Evolutionary conservation across 2,797 vertebrate species (phyloP), one percentile per base, ranked within the genome.

Genomic region (Rhinichthys osculus): DNA sequence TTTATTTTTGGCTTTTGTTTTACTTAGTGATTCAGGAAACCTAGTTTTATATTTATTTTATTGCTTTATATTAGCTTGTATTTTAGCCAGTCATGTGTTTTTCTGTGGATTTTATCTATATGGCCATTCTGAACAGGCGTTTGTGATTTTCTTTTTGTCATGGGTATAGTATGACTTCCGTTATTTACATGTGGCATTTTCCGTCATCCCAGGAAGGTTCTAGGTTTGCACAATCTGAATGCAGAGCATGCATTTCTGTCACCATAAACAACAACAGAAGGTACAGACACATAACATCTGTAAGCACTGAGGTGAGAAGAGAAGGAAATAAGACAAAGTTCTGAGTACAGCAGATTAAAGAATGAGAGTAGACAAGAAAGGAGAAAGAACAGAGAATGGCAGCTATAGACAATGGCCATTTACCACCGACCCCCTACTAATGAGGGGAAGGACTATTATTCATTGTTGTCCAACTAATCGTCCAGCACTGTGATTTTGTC

Each of bases 401-500:
- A 72, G 27, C 54, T 67, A 19, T 82, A 85, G 83, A 81, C 7
- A 13, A 80, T 80, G 27, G 44, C 74, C 35, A 87, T 57, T 82
- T 71, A 86, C 27, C 54, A n/a, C 84, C 13, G 67, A 57, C 59
- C 77, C 27, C 69, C 30, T 52, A 57, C 42, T 67, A 85, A 88
- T 90, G 88, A 92, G 89, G 91, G 71, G 66, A 85, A 90, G 85
- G 52, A 81, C 81, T 79, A 77, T 79, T 44, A 76, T 71, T 78
- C 71, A 76, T 83, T 81, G 91, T 89, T 90, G 91, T 93, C 90
- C 90, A 94, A 90, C 93, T 96, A 96, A 96, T 96, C 96, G 94
- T 95, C 92, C 91, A 94, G 90, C 89, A 86, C 77, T 93, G 91
- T 92, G 92, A 92, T 95, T 92, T 96, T 95, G 95, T 94, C 94